Percentiles rank a stretch among this genome's conserved stretches.
Conservation (phyloP, 1,140 invertebrate species). For the Ooceraea biroi region DNA sequence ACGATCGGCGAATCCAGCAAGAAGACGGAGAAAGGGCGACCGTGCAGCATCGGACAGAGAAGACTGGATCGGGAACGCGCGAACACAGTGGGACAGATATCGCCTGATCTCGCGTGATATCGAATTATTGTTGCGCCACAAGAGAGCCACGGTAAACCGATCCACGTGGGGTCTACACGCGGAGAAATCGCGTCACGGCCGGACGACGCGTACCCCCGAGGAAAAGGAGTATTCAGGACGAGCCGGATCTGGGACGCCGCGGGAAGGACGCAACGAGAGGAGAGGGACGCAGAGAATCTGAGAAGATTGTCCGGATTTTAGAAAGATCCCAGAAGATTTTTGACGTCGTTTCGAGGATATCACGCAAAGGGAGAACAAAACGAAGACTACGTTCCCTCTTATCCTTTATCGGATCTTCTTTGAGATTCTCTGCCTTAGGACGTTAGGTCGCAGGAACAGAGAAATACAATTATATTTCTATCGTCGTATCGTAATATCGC, state of each 20-base stretch:
- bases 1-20: not conserved
- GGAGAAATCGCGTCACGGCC: not conserved
- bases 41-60: not conserved
- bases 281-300: conserved; percentile 9
- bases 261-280: not conserved
- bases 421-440: no score
- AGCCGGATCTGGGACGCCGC: not conserved
- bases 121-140: conserved; percentile 27
- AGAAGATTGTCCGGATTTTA: conserved; percentile 20
- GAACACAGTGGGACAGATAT: conserved; percentile 18
- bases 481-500: not conserved
- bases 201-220: not conserved
- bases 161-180: no score
- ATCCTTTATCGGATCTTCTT: no score
- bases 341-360: no score
- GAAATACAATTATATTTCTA: not conserved
- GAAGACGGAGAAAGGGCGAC: conserved; percentile 31
- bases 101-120: conserved; percentile 31
- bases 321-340: not conserved
- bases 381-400: no score
- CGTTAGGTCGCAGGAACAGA: not conserved
- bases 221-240: not conserved
- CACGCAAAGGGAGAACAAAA: no score
- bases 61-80: conserved; percentile 23
- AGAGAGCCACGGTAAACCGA: not conserved